These are phyloP conservation scores for Neosalanx taihuensis DNA, from an alignment of 2,797 vertebrate genomes.

Conservation along the genomic window DNA sequence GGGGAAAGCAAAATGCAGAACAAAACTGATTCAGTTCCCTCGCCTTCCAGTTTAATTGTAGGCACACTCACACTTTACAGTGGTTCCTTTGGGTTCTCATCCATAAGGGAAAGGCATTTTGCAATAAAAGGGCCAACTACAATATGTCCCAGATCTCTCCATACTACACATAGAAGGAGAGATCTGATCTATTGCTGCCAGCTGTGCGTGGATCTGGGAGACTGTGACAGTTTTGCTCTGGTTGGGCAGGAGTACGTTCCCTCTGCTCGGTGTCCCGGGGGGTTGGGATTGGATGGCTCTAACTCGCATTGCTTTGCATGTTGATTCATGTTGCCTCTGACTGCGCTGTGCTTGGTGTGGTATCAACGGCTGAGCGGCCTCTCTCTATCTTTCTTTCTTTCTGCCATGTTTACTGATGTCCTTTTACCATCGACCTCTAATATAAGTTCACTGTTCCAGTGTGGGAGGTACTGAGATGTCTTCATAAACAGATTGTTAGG, in stretches of 20 bases:
- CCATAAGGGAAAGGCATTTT: constrained; percentile 42
- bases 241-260: constrained; percentile 38
- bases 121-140: constrained; percentile 31
- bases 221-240: constrained; percentile 63
- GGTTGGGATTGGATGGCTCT: constrained; percentile 57
- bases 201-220: constrained; percentile 38
- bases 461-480: constrained; percentile 40
- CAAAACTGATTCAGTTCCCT: constrained; percentile 60
- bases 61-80: constrained; percentile 44
- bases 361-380: constrained; percentile 55
- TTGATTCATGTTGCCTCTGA: constrained; percentile 59
- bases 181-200: constrained; percentile 44
- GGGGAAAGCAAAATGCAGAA: constrained; percentile 53
- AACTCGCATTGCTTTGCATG: constrained; percentile 68
- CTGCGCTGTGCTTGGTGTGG: constrained; percentile 49
- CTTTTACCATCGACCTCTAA: constrained; percentile 13
- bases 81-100: constrained; percentile 44
- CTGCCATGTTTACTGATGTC: neutral
- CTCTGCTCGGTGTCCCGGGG: constrained; percentile 27
- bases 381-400: constrained; percentile 1
- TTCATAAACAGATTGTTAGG: constrained; percentile 33
- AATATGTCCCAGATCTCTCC: constrained; percentile 34
- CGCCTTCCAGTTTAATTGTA: constrained; percentile 50
- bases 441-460: constrained; percentile 36
- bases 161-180: constrained; percentile 29